These are phyloP conservation scores for Tipula confusa DNA, from an alignment of 2,888 invertebrate species.

Conservation along the genomic window DNA sequence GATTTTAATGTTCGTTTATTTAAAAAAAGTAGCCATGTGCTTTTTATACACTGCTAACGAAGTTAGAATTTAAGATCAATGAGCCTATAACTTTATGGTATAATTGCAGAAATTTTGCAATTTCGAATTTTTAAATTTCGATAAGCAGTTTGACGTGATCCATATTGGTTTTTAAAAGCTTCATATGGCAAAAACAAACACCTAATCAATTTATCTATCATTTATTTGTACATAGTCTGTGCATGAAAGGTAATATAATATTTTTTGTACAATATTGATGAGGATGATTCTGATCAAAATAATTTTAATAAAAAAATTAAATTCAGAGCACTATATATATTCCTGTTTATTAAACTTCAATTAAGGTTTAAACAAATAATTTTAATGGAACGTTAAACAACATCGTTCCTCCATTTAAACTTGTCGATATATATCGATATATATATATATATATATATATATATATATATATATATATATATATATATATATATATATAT, in stretches of 20 bases:
- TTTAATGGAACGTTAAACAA: background rate
- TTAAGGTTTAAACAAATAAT: conserved; percentile 20
- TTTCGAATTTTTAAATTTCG: no score
- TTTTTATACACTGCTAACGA: no score
- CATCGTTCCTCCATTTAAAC: background rate
- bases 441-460: background rate
- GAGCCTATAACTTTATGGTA: no score
- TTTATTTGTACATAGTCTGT: background rate
- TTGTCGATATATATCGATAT: no score
- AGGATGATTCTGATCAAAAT: background rate
- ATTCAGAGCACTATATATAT: background rate
- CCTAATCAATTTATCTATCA: no score
- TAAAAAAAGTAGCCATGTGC: no score
- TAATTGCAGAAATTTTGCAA: no score
- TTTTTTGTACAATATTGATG: background rate
- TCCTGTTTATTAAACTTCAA: conserved; percentile 3
- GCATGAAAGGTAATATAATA: background rate
- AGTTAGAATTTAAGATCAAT: no score
- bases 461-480: background rate
- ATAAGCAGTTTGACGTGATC: no score
- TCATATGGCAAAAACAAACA: no score
- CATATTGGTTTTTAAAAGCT: no score
- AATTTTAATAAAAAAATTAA: background rate
- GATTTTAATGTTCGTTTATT: no score
- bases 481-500: background rate